Conservation (phyloP, 2,888 invertebrate species). For the Alloscopus bannaensis region DNA sequence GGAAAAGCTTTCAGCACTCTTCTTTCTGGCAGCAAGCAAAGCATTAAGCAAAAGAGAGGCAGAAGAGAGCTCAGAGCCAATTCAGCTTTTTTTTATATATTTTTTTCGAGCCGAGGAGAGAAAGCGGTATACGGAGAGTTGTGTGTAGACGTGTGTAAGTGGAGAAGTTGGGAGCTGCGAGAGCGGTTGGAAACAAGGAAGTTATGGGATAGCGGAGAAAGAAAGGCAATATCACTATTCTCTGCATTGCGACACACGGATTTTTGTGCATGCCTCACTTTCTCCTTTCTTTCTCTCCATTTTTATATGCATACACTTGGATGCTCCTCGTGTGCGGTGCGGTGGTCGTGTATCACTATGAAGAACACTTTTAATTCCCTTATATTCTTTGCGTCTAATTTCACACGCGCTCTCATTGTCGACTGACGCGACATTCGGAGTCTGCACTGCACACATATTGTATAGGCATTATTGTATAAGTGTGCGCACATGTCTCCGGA, state of each 20-base stretch:
- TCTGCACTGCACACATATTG: too few species aligned
- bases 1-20: slow-evolving; percentile 59
- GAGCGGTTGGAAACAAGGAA: slow-evolving; percentile 45
- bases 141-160: slow-evolving; percentile 10
- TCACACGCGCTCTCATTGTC: slow-evolving; percentile 13
- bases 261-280: slow-evolving; percentile 64
- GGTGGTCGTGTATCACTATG: not conserved
- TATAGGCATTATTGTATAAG: too few species aligned
- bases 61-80: slow-evolving; percentile 49
- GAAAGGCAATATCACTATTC: slow-evolving; percentile 63
- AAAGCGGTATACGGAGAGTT: slow-evolving; percentile 10
- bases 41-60: slow-evolving; percentile 42
- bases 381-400: not conserved
- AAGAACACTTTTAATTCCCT: not conserved
- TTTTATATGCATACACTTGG: slow-evolving; percentile 1
- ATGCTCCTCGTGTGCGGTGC: too few species aligned
- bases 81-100: slow-evolving; percentile 64
- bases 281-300: not conserved
- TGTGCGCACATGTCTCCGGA: too few species aligned
- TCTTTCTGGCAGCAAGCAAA: slow-evolving; percentile 35
- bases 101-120: slow-evolving; percentile 41
- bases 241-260: slow-evolving; percentile 67
- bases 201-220: slow-evolving; percentile 60
- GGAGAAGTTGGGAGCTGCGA: not conserved
- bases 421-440: too few species aligned